phyloP scores from a whole-genome alignment of 2,797 vertebrate species.

The Neopelma chrysocephalum region DNA sequence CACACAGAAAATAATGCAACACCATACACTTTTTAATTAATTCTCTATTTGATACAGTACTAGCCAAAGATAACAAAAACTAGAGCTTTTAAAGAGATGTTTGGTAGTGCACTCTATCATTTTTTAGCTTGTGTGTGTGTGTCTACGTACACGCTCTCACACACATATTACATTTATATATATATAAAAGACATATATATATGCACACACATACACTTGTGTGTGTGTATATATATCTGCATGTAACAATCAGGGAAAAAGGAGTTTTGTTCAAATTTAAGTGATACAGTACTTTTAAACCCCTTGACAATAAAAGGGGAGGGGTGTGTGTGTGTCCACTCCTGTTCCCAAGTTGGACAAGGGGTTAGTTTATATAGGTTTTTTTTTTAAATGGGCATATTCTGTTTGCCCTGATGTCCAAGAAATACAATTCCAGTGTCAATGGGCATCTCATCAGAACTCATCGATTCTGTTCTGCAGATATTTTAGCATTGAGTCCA shows the following conservation, averaged over 20 bases:
- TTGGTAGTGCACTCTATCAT: conserved; percentile 71
- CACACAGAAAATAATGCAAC: conserved; percentile 72
- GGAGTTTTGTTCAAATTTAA: conserved; percentile 76
- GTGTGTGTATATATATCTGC: neutral
- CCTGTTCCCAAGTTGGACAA: conserved; percentile 60
- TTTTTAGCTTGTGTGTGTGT: conserved; percentile 64
- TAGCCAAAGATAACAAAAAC: conserved; percentile 71
- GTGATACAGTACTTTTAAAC: conserved; percentile 79
- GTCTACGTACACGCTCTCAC: conserved; percentile 41
- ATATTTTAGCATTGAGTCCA: conserved; percentile 94
- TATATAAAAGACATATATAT: conserved; percentile 48
- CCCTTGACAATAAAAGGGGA: conserved; percentile 66
- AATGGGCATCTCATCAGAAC: conserved; percentile 74
- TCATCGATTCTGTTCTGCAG: conserved; percentile 91
- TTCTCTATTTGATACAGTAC: conserved; percentile 72
- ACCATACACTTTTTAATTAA: conserved; percentile 53
- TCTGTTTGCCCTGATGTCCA: conserved; percentile 37
- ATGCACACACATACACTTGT: conserved; percentile 1
- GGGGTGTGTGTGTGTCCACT: conserved; percentile 13
- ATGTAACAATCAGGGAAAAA: conserved; percentile 60
- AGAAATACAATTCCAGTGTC: conserved; percentile 69
- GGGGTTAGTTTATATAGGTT: conserved; percentile 15
- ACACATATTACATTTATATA: conserved; percentile 30
- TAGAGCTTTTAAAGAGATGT: conserved; percentile 69
- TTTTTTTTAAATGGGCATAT: conserved; percentile 38